phyloP scores from a whole-genome alignment of 2,797 vertebrate genomes.

The Urocyon cinereoargenteus region DNA sequence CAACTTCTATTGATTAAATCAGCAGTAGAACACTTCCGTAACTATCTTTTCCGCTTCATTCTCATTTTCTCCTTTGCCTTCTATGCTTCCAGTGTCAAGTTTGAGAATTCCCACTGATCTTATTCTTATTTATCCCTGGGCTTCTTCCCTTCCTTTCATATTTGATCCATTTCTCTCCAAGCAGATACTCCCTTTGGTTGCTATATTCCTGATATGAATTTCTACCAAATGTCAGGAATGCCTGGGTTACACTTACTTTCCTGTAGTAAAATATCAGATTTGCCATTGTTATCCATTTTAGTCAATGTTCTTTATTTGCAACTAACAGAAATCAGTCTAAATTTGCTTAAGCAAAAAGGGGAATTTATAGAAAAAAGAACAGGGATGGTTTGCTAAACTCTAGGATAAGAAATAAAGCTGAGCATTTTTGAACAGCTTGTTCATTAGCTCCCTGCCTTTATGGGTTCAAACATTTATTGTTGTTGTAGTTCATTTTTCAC shows the following conservation, averaged over 20 bases:
- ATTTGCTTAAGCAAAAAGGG: neutral
- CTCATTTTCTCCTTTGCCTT: slow-evolving; percentile 17
- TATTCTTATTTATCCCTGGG: neutral
- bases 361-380: neutral
- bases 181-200: neutral
- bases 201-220: slow-evolving; percentile 37
- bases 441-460: neutral
- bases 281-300: neutral
- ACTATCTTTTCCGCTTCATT: neutral
- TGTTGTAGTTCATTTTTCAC: neutral
- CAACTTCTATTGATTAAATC: neutral
- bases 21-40: neutral
- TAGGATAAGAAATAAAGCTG: neutral
- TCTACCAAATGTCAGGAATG: slow-evolving; percentile 33
- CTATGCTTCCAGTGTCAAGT: neutral
- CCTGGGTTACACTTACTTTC: neutral
- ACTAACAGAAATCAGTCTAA: slow-evolving; percentile 23
- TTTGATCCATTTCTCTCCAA: neutral
- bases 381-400: neutral
- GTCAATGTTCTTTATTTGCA: neutral
- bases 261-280: slow-evolving; percentile 36
- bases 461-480: neutral
- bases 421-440: neutral
- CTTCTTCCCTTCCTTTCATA: neutral
- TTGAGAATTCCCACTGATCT: neutral